These are phyloP conservation scores for Bombus huntii DNA, from an alignment of 1,140 invertebrate species.

Conservation along the genomic window DNA sequence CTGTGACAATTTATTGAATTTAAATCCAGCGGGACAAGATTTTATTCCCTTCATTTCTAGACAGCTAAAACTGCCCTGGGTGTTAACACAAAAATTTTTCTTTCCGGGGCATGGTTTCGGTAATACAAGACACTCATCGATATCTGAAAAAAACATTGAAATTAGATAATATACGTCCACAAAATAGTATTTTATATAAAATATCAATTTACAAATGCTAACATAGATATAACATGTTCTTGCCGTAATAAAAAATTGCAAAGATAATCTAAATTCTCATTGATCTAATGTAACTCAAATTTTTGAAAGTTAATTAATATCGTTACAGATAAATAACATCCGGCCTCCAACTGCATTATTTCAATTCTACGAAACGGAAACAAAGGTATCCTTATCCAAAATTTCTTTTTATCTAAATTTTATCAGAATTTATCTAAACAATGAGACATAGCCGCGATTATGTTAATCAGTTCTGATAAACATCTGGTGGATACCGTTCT, in stretches of 20 bases:
- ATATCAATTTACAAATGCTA: neutral
- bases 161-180: neutral
- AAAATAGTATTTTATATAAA: neutral
- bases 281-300: neutral
- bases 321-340: too few relatives aligned
- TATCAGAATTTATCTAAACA: too few relatives aligned
- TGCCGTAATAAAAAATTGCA: neutral
- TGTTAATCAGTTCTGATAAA: too few relatives aligned
- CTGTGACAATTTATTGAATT: conserved; percentile 83
- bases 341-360: too few relatives aligned
- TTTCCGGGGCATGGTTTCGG: conserved; percentile 85
- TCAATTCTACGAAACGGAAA: too few relatives aligned
- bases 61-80: conserved; percentile 86
- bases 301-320: neutral
- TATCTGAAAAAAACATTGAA: conserved; percentile 81
- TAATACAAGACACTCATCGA: conserved; percentile 87
- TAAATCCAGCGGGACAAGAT: conserved; percentile 87
- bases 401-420: too few relatives aligned
- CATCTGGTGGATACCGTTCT: too few relatives aligned
- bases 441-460: too few relatives aligned
- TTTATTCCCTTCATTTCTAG: conserved; percentile 82
- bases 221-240: neutral
- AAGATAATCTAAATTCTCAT: neutral
- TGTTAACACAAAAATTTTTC: conserved; percentile 88
- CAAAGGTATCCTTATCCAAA: too few relatives aligned